Base-by-base conservation (phyloP, 2,888 invertebrate species). In the Hipparchia semele region DNA sequence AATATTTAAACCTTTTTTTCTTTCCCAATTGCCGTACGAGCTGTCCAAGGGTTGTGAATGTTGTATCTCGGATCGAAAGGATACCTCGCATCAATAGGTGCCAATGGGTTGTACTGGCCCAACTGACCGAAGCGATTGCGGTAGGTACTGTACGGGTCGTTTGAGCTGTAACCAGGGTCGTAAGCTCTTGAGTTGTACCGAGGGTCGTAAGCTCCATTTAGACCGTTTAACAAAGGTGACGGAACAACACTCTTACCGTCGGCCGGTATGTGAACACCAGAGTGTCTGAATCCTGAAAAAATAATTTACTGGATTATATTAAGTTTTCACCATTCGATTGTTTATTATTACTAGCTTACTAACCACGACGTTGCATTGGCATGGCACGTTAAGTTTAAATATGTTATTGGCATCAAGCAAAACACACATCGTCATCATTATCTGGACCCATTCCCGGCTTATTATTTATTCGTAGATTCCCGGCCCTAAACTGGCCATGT, bases 261-360 rank as follows among this genome's bases (percentile, higher is more conserved):
- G 84, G 95, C 95, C 23, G 96, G 95, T 68, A 96, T 88, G 82
- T 96, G 96, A 7, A 95, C 94, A n/a, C 96, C 96, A 76, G 95
- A 93, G 54, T 96, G 95, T 78, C 95, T 94, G 87, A 96, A 96
- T 69, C 93, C 94, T 93, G 83, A 49, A 78, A 77, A 76, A 62
- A 56, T 54, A 58, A 66, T 39, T 39, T 5, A 39, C 39, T 39
- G 39, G 39, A 39, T 2, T 39, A 39, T 39, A 39, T 39, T 4
- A 39, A 39, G 39, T 39, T 60, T 60, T 23, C 23, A 39, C 39
- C 23, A 56, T 6, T n/a, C 56, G 56, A 49, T 39, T 39, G 39
- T 39, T 39, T 39, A 39, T 39, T 39, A 39, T 39, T 4, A 39
- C 39, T 39, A 39, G 39, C 23, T 23, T 23, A 23, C 23, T 23